Percentiles rank a stretch among this genome's conserved stretches.
Conservation (phyloP, 2,888 invertebrate species). For the Sycophila texana region DNA sequence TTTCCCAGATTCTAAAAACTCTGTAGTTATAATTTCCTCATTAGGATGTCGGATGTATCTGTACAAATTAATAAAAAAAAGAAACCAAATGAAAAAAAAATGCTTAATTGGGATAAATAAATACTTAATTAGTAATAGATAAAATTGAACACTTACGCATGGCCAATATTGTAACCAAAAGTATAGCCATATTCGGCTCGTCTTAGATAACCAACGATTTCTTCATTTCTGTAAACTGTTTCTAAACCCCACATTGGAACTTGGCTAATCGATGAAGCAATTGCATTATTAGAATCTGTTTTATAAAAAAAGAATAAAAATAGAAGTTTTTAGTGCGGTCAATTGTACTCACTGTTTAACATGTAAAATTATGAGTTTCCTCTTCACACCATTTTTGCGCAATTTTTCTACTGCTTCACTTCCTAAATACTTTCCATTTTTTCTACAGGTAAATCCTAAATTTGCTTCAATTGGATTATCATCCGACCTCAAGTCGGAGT, state of each 20-base stretch:
- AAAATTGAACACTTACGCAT: conserved; percentile 76
- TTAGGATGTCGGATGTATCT: conserved; percentile 79
- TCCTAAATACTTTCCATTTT: conserved; percentile 87
- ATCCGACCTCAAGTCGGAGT: conserved; percentile 86
- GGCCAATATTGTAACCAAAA: conserved; percentile 79
- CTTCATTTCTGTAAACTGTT: conserved; percentile 87
- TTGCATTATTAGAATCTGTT: background rate
- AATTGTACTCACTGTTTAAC: conserved; percentile 79
- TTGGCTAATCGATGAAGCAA: conserved; percentile 68
- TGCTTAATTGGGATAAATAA: too few relatives aligned
- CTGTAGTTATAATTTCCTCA: conserved; percentile 80
- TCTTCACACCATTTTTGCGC: conserved; percentile 82
- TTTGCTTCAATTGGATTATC: conserved; percentile 93
- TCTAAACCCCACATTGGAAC: conserved; percentile 91
- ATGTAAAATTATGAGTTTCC: conserved; percentile 85
- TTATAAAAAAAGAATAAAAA: too few relatives aligned
- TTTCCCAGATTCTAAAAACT: conserved; percentile 82
- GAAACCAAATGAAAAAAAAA: background rate
- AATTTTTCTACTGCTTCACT: conserved; percentile 83
- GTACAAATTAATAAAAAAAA: conserved; percentile 46
- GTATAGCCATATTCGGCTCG: conserved; percentile 87
- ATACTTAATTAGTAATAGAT: background rate
- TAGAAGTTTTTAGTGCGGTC: too few relatives aligned
- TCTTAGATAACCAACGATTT: conserved; percentile 86
- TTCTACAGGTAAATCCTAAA: conserved; percentile 87